phyloP scores from a whole-genome alignment of 2,888 invertebrate genomes.

The Sympetrum striolatum region DNA sequence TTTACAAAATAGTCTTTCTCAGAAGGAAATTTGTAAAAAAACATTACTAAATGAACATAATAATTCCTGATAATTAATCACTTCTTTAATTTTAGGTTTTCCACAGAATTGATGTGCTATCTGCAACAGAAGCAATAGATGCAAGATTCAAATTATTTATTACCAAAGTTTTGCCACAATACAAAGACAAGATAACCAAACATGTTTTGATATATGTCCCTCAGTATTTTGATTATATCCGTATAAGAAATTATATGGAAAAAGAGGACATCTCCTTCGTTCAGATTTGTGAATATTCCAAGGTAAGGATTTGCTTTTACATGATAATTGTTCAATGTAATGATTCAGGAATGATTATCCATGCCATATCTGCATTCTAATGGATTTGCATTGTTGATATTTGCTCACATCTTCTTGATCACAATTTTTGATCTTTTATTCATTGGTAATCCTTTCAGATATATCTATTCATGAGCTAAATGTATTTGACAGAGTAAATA shows the following conservation, averaged over 20 bases:
- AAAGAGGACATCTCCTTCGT: constrained; percentile 86
- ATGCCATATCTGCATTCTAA: not conserved
- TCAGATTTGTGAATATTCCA: constrained; percentile 92
- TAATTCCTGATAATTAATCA: constrained; percentile 45
- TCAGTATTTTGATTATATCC: constrained; percentile 95
- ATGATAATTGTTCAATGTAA: not conserved
- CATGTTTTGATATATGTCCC: constrained; percentile 91
- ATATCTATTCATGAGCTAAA: too few species aligned
- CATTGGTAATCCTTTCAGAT: too few species aligned
- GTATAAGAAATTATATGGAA: constrained; percentile 89
- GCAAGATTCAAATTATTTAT: constrained; percentile 84
- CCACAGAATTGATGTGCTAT: constrained; percentile 72
- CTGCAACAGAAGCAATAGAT: constrained; percentile 72
- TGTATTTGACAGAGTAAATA: too few species aligned
- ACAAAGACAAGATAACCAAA: constrained; percentile 76
- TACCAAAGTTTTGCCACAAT: constrained; percentile 80
- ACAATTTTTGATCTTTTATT: too few species aligned
- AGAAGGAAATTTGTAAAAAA: not conserved
- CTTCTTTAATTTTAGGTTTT: constrained; percentile 65
- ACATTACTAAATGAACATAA: not conserved
- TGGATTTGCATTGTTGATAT: not conserved
- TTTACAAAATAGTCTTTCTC: not conserved
- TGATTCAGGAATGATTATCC: too few species aligned
- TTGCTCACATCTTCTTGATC: too few species aligned
- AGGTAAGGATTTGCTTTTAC: constrained; percentile 60